A percentile compares a stretch with the other conserved stretches of the same genome.
phyloP scores from a whole-genome alignment of 2,113 vertebrate genomes.

The Upupa epops region DNA sequence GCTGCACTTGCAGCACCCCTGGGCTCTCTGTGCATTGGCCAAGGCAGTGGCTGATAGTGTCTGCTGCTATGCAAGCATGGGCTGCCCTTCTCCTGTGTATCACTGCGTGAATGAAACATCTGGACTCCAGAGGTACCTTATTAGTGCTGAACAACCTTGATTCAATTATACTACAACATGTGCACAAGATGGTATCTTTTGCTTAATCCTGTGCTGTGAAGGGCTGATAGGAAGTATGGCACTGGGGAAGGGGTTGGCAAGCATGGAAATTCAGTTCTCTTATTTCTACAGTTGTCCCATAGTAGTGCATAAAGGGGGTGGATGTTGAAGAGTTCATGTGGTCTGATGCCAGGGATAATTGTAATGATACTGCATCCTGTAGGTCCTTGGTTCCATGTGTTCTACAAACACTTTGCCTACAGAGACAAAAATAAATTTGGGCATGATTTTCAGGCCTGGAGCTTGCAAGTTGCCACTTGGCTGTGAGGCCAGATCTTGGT shows the following conservation, averaged over 20 bases:
- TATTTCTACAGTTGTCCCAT: background rate
- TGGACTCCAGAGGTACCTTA: conserved; percentile 52
- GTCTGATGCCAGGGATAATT: background rate
- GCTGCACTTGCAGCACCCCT: conserved; percentile 20
- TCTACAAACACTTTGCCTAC: background rate
- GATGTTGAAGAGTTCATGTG: background rate
- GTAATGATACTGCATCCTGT: background rate
- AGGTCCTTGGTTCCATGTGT: background rate
- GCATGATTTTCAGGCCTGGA: background rate
- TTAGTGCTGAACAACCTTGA: conserved; percentile 39
- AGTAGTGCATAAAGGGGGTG: background rate
- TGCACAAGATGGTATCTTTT: conserved; percentile 29
- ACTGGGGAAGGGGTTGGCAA: background rate
- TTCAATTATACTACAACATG: conserved; percentile 60
- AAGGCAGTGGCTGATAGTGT: background rate
- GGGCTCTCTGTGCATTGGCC: background rate
- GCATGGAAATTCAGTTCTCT: background rate
- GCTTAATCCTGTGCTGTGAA: background rate
- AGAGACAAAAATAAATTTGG: background rate
- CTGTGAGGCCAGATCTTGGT: background rate
- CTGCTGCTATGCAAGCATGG: background rate
- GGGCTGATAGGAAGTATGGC: background rate
- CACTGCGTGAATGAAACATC: conserved; percentile 22
- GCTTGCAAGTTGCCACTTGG: background rate
- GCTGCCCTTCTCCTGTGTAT: background rate